These are phyloP conservation scores for Xenopus laevis DNA, from an alignment of 2,113 vertebrate species.

Conservation along the genomic window DNA sequence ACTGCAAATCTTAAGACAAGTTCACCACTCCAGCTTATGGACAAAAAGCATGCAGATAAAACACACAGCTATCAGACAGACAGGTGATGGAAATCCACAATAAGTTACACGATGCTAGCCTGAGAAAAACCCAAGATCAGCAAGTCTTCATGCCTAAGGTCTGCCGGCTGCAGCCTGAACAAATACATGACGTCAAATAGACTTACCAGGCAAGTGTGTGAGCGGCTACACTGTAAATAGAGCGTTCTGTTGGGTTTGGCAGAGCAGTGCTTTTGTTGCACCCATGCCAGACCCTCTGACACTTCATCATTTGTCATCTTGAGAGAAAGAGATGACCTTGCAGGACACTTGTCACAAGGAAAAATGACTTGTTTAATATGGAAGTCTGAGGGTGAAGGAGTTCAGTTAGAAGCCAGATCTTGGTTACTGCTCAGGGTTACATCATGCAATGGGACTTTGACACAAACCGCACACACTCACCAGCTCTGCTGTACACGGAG, in stretches of 20 bases:
- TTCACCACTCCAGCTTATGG: background rate
- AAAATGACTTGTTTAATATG: constrained; percentile 1
- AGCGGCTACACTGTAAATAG: constrained; percentile 37
- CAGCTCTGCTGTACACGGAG: background rate
- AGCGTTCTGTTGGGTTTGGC: constrained; percentile 35
- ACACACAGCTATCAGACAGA: background rate
- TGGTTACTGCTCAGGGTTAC: constrained; percentile 35
- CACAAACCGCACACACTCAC: constrained; percentile 12
- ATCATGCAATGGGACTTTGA: constrained; percentile 25
- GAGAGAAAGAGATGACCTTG: constrained; percentile 19
- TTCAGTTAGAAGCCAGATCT: constrained; percentile 12
- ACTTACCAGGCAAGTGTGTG: constrained; percentile 30
- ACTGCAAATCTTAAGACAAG: background rate
- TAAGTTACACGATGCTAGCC: constrained; percentile 22
- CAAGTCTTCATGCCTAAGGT: constrained; percentile 13
- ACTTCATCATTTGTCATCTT: constrained; percentile 38
- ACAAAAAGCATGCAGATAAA: constrained; percentile 15
- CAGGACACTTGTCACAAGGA: constrained; percentile 16
- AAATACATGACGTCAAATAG: constrained; percentile 38
- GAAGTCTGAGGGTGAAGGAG: background rate
- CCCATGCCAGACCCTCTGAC: constrained; percentile 33
- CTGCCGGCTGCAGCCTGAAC: constrained; percentile 11
- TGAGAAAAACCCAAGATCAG: constrained; percentile 40
- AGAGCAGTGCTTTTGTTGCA: constrained; percentile 33
- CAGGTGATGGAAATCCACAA: background rate